phyloP scores from a whole-genome alignment of 2,797 vertebrate genomes.

The Myotis vivesi region DNA sequence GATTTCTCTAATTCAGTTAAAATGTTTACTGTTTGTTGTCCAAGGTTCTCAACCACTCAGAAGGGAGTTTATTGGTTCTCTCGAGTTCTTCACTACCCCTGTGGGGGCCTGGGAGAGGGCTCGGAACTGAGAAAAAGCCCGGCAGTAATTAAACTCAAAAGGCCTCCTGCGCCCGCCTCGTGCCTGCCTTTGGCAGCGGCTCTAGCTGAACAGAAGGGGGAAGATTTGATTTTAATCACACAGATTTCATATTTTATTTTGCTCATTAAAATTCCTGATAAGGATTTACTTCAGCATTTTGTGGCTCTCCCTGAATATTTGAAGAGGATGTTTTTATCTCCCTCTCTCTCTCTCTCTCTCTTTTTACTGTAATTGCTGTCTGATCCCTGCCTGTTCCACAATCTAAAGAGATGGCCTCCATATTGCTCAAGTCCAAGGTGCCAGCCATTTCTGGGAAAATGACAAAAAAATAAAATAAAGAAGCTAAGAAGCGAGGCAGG shows the following conservation, averaged over 20 bases:
- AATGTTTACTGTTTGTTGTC: constrained; percentile 56
- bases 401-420: constrained; percentile 30
- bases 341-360: not conserved
- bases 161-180: constrained; percentile 78
- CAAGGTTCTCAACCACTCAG: constrained; percentile 63
- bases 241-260: constrained; percentile 88
- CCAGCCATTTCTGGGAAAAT: constrained; percentile 45
- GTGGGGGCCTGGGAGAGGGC: constrained; percentile 65
- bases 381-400: not conserved
- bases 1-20: constrained; percentile 22
- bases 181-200: constrained; percentile 80
- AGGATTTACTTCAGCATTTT: constrained; percentile 86
- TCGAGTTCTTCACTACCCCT: constrained; percentile 64
- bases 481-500: not conserved
- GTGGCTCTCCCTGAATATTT: constrained; percentile 78
- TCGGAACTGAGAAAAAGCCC: constrained; percentile 73
- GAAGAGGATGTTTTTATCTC: constrained; percentile 25
- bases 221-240: constrained; percentile 88
- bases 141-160: constrained; percentile 84
- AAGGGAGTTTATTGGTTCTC: constrained; percentile 67
- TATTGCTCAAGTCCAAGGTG: constrained; percentile 52
- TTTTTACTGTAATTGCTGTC: not conserved
- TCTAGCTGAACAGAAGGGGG: constrained; percentile 83
- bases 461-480: not conserved
- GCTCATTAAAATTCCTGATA: constrained; percentile 87